Evolutionary conservation across 2,113 vertebrate genomes (phyloP), one percentile per base, ranked within the genome.

Genomic region (Trogon surrucura): DNA sequence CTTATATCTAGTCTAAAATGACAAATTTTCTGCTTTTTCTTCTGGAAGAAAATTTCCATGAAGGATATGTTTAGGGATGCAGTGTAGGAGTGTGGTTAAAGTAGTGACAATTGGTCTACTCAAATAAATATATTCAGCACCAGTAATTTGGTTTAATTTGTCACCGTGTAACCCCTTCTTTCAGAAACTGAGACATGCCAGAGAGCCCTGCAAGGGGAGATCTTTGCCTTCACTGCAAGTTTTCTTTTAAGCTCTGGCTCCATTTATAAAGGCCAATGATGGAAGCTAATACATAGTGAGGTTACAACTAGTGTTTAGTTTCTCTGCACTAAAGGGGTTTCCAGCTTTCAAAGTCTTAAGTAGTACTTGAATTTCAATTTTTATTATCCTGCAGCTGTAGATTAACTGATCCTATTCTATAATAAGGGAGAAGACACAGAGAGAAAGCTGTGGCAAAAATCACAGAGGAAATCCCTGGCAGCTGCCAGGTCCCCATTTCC

Each of bases 111-210:
- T 13, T 38, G 62, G 13, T 79, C 15, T 34, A 22, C 51, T 27
- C 54, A 14, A 64, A 54, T 50, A 48, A 54, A 79, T 60, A 38
- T 2, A 73, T 36, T 79, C 50, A 38, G 22, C 20, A 30, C 11
- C 58, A 85, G 26, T 20, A 7, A 51, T 5, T 41, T 2, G 36
- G 13, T 64, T 80, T 58, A 34, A 88, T 34, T 18, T 84, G 25
- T 18, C 54, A 16, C 25, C 41, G 34, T 12, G 30, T 13, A 53
- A 78, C 10, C 16, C 16, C 26, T 80, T 74, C 57, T 62, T 65
- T 51, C 0, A 0, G 18, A 45, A 15, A 9, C 38, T 16, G 36
- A 53, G 44, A 23, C 53, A 26, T 8, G 11, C 10, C 53, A 30
- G 32, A 73, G 26, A 48, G 34, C 44, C 5, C 51, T 30, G 13